These are phyloP conservation scores for Notarius lentiginosus DNA, from an alignment of 2,113 vertebrate genomes.

Conservation along the genomic window DNA sequence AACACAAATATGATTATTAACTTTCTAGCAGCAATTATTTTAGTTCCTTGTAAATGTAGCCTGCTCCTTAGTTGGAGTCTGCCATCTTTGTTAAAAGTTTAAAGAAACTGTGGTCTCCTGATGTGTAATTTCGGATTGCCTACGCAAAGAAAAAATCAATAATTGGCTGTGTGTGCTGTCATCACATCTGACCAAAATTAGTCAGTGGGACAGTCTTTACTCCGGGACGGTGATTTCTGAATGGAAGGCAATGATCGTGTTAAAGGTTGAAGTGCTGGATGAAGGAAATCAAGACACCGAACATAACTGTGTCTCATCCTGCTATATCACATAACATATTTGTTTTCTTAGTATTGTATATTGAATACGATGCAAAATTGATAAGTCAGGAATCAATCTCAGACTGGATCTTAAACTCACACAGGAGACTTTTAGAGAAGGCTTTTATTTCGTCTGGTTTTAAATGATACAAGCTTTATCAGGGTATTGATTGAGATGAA, in stretches of 20 bases:
- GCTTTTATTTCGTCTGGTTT: slow-evolving; percentile 11
- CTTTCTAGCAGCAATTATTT: background rate
- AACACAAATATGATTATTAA: background rate
- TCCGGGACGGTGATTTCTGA: background rate
- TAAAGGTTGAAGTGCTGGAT: background rate
- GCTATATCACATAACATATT: background rate
- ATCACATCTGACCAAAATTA: background rate
- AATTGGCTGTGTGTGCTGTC: background rate
- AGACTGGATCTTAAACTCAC: slow-evolving; percentile 5
- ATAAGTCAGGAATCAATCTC: slow-evolving; percentile 2
- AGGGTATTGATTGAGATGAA: slow-evolving; percentile 28
- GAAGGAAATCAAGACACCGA: background rate
- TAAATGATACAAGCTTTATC: background rate
- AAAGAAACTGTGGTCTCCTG: background rate
- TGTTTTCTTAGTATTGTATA: slow-evolving; percentile 1
- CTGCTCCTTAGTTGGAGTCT: background rate
- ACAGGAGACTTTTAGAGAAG: slow-evolving; percentile 20
- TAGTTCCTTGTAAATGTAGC: background rate
- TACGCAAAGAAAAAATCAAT: background rate
- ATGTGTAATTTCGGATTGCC: background rate
- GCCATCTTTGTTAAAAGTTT: background rate
- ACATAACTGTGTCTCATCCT: background rate
- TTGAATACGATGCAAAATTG: background rate
- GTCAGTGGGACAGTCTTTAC: background rate
- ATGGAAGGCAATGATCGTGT: background rate